A percentile compares a stretch with the other conserved stretches of the same genome.
Evolutionary conservation across 2,888 invertebrate species (phyloP).

Genomic region (Empis livida): DNA sequence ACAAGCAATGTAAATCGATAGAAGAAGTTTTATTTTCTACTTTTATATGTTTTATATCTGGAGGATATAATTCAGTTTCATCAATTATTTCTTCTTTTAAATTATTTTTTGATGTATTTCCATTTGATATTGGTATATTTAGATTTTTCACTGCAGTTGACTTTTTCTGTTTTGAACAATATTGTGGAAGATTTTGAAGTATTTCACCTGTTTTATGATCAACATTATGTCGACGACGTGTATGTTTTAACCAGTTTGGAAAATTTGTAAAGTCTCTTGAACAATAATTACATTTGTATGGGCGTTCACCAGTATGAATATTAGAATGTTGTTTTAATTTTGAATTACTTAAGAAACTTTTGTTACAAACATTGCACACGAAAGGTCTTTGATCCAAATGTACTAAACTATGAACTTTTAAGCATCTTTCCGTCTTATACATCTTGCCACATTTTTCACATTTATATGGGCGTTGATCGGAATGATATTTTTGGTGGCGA

Average conservation of each 20-base stretch:
- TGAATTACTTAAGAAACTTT: constrained; percentile 45
- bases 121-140: constrained; percentile 13
- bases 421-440: constrained; percentile 43
- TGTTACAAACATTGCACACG: constrained; percentile 41
- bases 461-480: constrained; percentile 31
- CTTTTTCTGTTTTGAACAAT: constrained; percentile 21
- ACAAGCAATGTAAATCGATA: constrained; percentile 27
- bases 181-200: constrained; percentile 32
- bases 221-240: constrained; percentile 42
- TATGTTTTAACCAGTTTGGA: constrained; percentile 47
- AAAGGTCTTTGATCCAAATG: constrained; percentile 42
- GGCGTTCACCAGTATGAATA: constrained; percentile 43
- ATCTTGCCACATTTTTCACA: constrained; percentile 36
- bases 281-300: constrained; percentile 45
- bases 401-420: constrained; percentile 43
- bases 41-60: constrained; percentile 6
- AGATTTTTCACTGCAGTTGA: constrained; percentile 18
- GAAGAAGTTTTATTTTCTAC: not conserved
- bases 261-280: constrained; percentile 45
- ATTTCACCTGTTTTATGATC: constrained; percentile 35
- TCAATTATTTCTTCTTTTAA: not conserved
- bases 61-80: not conserved
- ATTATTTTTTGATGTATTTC: not conserved
- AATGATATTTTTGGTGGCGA: constrained; percentile 35
- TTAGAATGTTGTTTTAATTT: constrained; percentile 47